These are phyloP conservation scores for Fringilla coelebs DNA, from an alignment of 2,797 vertebrate genomes.

Conservation along the genomic window DNA sequence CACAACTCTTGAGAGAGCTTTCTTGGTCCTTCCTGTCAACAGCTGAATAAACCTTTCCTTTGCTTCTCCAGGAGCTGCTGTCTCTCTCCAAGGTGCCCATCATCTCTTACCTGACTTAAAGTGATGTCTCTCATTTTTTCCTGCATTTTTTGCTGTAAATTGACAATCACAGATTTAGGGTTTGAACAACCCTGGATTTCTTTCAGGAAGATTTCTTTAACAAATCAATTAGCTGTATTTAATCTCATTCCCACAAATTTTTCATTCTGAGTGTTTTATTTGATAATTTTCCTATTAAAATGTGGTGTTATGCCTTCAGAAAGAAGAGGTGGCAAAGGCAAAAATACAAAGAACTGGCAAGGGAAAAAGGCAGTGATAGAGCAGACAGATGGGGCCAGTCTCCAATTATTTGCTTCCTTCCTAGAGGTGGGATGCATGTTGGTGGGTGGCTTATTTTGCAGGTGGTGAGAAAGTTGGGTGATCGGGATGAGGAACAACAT, in stretches of 20 bases:
- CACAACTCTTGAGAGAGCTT: background rate
- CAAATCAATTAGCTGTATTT: background rate
- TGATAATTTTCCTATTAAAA: background rate
- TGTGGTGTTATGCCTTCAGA: background rate
- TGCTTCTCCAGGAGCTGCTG: background rate
- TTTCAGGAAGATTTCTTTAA: background rate
- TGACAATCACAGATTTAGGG: background rate
- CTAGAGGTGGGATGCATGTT: background rate
- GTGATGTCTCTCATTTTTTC: background rate
- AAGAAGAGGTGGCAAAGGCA: background rate
- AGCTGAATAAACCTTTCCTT: background rate
- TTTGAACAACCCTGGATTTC: background rate
- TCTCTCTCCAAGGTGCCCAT: background rate
- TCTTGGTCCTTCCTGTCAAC: fast-evolving
- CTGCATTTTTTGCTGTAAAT: background rate
- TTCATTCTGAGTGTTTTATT: background rate
- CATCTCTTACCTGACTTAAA: background rate
- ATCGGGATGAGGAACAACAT: too few species aligned
- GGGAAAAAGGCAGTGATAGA: background rate
- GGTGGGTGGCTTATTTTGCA: background rate
- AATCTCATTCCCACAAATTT: background rate
- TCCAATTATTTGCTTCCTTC: background rate
- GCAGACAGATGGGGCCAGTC: fast-evolving
- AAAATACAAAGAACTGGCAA: background rate
- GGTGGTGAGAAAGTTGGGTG: background rate